These are phyloP conservation scores for Arrhamphus sclerolepis DNA, from an alignment of 2,797 vertebrate species.

Conservation along the genomic window DNA sequence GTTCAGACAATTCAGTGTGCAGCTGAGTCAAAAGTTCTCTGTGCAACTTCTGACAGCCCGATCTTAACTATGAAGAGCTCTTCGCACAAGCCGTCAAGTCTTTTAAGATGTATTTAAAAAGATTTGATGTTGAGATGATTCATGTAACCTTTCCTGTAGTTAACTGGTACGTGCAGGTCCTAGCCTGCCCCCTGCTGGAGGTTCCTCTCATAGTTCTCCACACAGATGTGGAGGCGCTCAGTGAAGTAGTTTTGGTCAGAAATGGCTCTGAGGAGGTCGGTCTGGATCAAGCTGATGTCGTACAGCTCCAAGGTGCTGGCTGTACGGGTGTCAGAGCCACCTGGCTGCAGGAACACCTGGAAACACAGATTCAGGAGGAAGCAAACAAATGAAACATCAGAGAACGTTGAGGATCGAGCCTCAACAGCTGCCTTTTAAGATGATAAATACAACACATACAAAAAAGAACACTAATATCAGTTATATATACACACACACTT, in stretches of 20 bases:
- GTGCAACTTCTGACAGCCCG: no score
- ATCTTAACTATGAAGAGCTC: no score
- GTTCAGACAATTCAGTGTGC: no score
- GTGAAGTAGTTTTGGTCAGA: constrained; percentile 86
- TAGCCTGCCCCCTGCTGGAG: constrained; percentile 71
- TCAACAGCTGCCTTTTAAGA: no score
- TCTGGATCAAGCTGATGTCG: constrained; percentile 86
- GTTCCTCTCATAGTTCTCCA: constrained; percentile 87
- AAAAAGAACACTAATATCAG: no score
- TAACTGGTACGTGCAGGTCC: background rate
- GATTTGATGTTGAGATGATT: background rate
- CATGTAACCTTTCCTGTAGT: background rate
- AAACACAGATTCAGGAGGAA: background rate
- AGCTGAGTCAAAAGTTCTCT: no score
- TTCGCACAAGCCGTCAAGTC: no score
- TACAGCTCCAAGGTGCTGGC: constrained; percentile 84
- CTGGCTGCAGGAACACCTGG: constrained; percentile 78
- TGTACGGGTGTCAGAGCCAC: constrained; percentile 60
- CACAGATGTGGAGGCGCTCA: constrained; percentile 79
- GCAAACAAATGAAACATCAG: no score
- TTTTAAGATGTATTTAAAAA: no score
- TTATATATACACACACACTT: no score
- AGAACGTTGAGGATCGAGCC: no score
- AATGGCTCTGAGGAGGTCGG: constrained; percentile 87
- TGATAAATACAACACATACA: no score